Base-by-base conservation (phyloP, 2,888 invertebrate species). In the Anoplius nigerrimus region DNA sequence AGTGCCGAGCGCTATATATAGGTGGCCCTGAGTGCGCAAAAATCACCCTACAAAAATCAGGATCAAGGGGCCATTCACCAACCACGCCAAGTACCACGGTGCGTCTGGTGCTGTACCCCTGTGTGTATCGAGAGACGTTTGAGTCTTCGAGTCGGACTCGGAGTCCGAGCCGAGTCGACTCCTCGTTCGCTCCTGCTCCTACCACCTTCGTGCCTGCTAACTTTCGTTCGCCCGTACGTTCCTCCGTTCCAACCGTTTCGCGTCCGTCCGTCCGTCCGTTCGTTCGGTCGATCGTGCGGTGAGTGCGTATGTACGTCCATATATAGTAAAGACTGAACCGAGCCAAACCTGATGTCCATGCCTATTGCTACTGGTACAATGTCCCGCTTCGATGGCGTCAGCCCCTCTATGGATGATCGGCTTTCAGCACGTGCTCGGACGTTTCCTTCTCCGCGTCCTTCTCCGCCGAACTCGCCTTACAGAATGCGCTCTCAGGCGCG, bases 41-140 rank as follows among this genome's bases (percentile, higher is more conserved):
- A 82, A 82, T 82, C 79, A 82, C 77, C 79, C 82, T 78, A 68
- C 76, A 83, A 83, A 84, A 84, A 83, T 82, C 75, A 83, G 81
- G 83, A 83, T 82, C 83, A 84, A 82, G 81, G 81, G 80, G 81
- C 82, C 82, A 82, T 84, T 84, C 82, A 82, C 81, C 81, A 82
- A 83, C 67, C 65, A 65, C 66, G 67, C 71, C 70, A 69, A 65
- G 76, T 69, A 61, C 67, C 68, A 62, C 67, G 62, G 24, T 59
- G 66, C 46, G 59, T 69, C 61, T 63, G 60, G 56, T 57, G 46
- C 45, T 34, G 34, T 34, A 34, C 34, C 34, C 34, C 34, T 34
- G 6, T 3, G 34, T 34, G 34, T 34, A 34, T 34, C 34, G 34
- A 34, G 34, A 34, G 48, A 27, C 15, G 24, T 60, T 16, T 20